phyloP scores from a whole-genome alignment of 1,140 invertebrate genomes.

The Spodoptera litura region DNA sequence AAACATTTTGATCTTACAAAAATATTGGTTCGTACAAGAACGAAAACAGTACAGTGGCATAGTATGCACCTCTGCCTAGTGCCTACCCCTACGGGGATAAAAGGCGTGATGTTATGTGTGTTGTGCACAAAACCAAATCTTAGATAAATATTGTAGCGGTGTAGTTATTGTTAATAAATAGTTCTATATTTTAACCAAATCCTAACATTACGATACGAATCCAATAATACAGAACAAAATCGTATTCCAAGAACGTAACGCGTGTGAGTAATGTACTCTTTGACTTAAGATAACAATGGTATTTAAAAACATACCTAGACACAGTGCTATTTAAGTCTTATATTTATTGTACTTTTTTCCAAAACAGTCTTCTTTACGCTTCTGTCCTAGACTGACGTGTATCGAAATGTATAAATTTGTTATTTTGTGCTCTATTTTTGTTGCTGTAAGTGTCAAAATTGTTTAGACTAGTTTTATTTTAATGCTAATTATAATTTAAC shows the following conservation, averaged over 20 bases:
- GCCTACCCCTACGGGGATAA: no score
- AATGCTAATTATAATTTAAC: background rate
- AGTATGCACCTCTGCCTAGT: no score
- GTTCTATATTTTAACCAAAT: no score
- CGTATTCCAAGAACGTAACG: constrained; percentile 12
- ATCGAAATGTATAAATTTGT: constrained; percentile 21
- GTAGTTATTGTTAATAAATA: no score
- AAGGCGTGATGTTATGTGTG: no score
- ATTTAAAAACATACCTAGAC: constrained; percentile 28
- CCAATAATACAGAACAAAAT: constrained; percentile 18
- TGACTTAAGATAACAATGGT: constrained; percentile 33
- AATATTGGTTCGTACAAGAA: no score
- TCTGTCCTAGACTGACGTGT: background rate
- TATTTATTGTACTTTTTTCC: constrained; percentile 30
- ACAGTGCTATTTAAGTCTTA: constrained; percentile 17
- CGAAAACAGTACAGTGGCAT: no score
- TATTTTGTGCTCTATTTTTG: background rate
- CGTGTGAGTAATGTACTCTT: constrained; percentile 34
- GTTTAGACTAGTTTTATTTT: background rate
- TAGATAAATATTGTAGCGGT: no score
- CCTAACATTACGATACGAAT: no score
- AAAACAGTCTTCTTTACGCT: constrained; percentile 16
- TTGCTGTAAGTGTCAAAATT: constrained; percentile 23
- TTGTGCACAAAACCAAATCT: no score
- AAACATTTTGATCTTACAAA: no score